A percentile compares a stretch with the other conserved stretches of the same genome.
These are phyloP conservation scores for Drosophila lacertosa DNA, from an alignment of 1,140 invertebrate species.

Conservation along the genomic window DNA sequence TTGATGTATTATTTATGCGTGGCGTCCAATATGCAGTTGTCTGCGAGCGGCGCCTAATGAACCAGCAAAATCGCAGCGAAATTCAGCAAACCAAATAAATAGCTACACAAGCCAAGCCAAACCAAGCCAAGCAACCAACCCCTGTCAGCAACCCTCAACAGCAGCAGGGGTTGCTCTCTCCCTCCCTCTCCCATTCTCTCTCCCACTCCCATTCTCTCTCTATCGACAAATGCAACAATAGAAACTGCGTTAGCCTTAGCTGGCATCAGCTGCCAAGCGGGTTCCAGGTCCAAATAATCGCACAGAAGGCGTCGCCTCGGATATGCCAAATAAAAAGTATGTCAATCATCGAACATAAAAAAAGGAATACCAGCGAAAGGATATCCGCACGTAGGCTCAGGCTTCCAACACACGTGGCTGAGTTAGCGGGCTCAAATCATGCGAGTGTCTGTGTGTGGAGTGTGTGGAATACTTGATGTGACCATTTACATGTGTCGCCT, in stretches of 20 bases:
- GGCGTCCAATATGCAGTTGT: conserved; percentile 29
- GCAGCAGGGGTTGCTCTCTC: conserved; percentile 9
- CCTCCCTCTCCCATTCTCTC: no score
- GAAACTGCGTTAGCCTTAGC: conserved; percentile 39
- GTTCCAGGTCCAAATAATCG: conserved; percentile 72
- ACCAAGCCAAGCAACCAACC: conserved; percentile 42
- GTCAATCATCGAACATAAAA: conserved; percentile 63
- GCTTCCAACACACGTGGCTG: conserved; percentile 8
- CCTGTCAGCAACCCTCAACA: conserved; percentile 14
- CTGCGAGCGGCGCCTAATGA: conserved; percentile 52
- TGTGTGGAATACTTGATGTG: conserved; percentile 64
- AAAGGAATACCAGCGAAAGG: conserved; percentile 38
- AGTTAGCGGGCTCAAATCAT: conserved; percentile 1
- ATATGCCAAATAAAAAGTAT: conserved; percentile 76
- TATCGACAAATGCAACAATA: conserved; percentile 56
- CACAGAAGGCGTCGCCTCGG: conserved; percentile 28
- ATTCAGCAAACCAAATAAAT: conserved; percentile 69
- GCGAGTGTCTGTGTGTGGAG: conserved; percentile 14
- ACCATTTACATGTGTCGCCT: conserved; percentile 62
- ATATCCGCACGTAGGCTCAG: conserved; percentile 38
- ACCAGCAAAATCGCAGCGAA: conserved; percentile 59
- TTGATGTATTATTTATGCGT: conserved; percentile 57
- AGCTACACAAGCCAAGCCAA: conserved; percentile 58
- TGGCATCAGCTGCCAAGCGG: conserved; percentile 71
- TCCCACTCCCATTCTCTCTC: no score